phyloP scores from a whole-genome alignment of 2,888 invertebrate genomes.

The Panorpa germanica region DNA sequence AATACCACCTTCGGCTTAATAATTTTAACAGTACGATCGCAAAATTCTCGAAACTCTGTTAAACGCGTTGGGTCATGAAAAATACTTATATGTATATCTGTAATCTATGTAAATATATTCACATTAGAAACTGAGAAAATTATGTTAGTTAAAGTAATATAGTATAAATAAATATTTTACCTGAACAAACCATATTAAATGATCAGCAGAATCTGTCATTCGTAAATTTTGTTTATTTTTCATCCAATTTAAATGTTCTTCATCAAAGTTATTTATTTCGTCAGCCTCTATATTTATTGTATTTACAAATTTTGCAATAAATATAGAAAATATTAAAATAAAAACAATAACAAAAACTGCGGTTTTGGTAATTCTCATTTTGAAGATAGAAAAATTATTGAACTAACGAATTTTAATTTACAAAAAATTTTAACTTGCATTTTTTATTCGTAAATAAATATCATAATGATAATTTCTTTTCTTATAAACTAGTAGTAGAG shows the following conservation, averaged over 20 bases:
- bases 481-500: no score
- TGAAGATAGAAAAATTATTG: no score
- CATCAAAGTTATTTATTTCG: conserved; percentile 22
- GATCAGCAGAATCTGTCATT: conserved; percentile 33
- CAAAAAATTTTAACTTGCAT: no score
- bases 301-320: conserved; percentile 48
- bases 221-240: conserved; percentile 21
- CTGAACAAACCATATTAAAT: conserved; percentile 62
- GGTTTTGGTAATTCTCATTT: conserved; percentile 44
- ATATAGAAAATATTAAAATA: conserved; percentile 42
- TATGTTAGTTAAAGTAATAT: conserved; percentile 5
- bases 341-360: conserved; percentile 38
- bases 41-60: conserved; percentile 61
- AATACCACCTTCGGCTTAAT: conserved; percentile 61
- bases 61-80: conserved; percentile 57
- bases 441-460: no score
- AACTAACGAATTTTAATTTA: no score
- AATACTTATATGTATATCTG: conserved; percentile 77
- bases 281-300: conserved; percentile 37
- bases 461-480: no score
- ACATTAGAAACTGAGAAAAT: conserved; percentile 4
- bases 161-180: conserved; percentile 24
- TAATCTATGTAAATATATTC: conserved; percentile 38
- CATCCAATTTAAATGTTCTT: conserved; percentile 21
- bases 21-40: conserved; percentile 46